Conservation (phyloP, 2,888 invertebrate genomes). For the Carpatolechia fugitivella region DNA sequence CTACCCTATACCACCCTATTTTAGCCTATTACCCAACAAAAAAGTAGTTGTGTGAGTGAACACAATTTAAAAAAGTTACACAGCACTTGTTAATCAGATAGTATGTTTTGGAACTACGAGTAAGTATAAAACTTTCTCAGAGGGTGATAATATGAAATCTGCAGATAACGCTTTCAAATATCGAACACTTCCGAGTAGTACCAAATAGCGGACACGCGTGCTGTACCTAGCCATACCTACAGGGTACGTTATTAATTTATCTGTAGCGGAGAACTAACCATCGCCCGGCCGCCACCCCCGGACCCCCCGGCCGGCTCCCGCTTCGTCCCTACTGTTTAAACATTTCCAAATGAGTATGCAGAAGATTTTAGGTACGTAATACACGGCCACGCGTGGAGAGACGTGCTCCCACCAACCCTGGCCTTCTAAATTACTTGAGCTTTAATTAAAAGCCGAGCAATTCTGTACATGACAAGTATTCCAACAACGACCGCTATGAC, state of each 20-base stretch:
- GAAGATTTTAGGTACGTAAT: slow-evolving; percentile 59
- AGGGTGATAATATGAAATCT: no score
- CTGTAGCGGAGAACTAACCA: slow-evolving; percentile 76
- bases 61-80: no score
- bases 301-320: slow-evolving; percentile 32
- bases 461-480: slow-evolving; percentile 77
- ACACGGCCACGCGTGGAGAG: slow-evolving; percentile 57
- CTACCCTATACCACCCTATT: no score
- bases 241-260: slow-evolving; percentile 75
- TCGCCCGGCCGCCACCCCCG: slow-evolving; percentile 49
- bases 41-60: no score
- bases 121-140: no score
- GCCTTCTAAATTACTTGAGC: slow-evolving; percentile 73
- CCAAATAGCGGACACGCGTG: slow-evolving; percentile 65
- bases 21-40: no score
- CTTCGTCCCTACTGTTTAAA: slow-evolving; percentile 60
- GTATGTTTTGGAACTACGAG: no score
- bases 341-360: slow-evolving; percentile 78
- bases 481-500: slow-evolving; percentile 53
- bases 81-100: no score
- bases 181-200: slow-evolving; percentile 41
- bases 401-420: slow-evolving; percentile 37
- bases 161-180: slow-evolving; percentile 18
- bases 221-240: slow-evolving; percentile 57
- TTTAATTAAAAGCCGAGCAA: slow-evolving; percentile 77